These are phyloP conservation scores for Homalodisca vitripennis DNA, from an alignment of 1,140 invertebrate genomes.

Conservation along the genomic window DNA sequence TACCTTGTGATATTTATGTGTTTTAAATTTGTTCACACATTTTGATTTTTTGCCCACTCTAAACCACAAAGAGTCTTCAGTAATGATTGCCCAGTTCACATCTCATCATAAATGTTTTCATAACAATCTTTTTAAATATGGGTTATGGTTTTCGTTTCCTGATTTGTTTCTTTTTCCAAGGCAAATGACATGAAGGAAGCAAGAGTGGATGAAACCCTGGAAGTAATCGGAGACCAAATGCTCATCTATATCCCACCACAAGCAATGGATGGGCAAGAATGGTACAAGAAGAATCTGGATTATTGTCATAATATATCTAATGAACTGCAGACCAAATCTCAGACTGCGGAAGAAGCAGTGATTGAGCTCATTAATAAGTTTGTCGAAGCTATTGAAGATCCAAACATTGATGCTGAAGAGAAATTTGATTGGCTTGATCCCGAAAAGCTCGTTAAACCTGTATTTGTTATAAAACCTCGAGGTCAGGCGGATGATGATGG, in stretches of 20 bases:
- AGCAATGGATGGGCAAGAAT: slow-evolving; percentile 62
- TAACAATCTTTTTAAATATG: no score
- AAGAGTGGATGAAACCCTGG: slow-evolving; percentile 67
- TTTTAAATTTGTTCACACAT: no score
- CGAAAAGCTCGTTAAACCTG: slow-evolving; percentile 48
- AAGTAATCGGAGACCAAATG: slow-evolving; percentile 60
- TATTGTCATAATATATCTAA: slow-evolving; percentile 44
- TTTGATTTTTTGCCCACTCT: no score
- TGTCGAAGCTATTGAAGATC: slow-evolving; percentile 56
- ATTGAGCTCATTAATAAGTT: slow-evolving; percentile 71
- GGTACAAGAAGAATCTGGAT: slow-evolving; percentile 62
- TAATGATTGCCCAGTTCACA: no score
- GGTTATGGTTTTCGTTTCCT: no score
- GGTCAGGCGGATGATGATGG: background rate
- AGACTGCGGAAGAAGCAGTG: slow-evolving; percentile 62
- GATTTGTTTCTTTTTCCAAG: slow-evolving; percentile 44
- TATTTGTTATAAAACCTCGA: slow-evolving; percentile 7
- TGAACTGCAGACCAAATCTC: slow-evolving; percentile 59
- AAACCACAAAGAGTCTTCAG: no score
- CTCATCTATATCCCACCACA: slow-evolving; percentile 65
- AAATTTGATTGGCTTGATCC: slow-evolving; percentile 65
- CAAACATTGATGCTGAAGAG: slow-evolving; percentile 51
- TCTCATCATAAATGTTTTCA: no score
- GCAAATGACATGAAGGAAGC: slow-evolving; percentile 74
- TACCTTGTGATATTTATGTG: no score